Conservation (phyloP, 2,888 invertebrate genomes). For the Himalopsyche anomala region DNA sequence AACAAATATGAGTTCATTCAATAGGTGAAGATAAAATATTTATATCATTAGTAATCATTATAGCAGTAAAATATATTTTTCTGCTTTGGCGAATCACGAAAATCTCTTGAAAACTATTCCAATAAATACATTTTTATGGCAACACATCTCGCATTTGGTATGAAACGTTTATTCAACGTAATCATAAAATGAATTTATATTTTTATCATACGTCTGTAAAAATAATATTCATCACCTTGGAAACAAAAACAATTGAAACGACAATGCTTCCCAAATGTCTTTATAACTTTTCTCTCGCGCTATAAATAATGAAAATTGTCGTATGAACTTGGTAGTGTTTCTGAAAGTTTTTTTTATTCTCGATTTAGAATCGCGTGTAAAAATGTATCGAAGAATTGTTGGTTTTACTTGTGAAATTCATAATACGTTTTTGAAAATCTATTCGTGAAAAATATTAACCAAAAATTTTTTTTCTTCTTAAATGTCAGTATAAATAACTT, state of each 20-base stretch:
- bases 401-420: too few relatives aligned
- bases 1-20: too few relatives aligned
- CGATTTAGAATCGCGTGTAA: background rate
- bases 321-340: background rate
- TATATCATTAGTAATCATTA: too few relatives aligned
- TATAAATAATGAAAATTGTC: background rate
- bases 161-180: background rate
- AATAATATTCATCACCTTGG: background rate
- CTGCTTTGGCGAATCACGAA: background rate
- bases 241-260: constrained; percentile 26
- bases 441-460: too few relatives aligned
- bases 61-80: too few relatives aligned
- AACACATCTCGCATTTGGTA: background rate
- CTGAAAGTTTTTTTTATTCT: background rate
- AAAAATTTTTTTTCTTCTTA: too few relatives aligned
- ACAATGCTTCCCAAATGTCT: background rate
- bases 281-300: background rate
- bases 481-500: too few relatives aligned
- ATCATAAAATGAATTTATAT: constrained; percentile 2
- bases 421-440: too few relatives aligned
- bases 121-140: background rate
- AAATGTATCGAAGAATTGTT: too few relatives aligned
- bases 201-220: constrained; percentile 10
- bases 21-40: too few relatives aligned
- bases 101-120: background rate